Base-by-base conservation (phyloP, 2,113 vertebrate species). In the Sebastes fasciatus region DNA sequence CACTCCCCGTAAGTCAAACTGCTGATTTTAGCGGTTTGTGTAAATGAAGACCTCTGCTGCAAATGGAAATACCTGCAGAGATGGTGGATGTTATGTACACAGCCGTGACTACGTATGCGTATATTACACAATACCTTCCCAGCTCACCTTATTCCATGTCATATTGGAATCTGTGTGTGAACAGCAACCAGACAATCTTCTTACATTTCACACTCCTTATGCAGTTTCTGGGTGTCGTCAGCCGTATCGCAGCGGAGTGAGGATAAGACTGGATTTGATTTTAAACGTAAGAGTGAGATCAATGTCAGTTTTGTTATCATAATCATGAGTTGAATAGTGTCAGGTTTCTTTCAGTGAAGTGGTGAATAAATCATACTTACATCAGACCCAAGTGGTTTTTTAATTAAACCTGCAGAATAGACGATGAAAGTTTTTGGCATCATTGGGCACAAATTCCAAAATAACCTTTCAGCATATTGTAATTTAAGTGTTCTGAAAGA, bases 1-100 rank as follows among this genome's bases (percentile, higher is more conserved):
- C 0, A 5, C 61, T 48, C 46, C 17, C 26, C 61, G 49, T 62
- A 68, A 82, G 60, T 76, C 79, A 80, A 68, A 76, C 74, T 84
- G 73, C 79, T 79, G 75, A 86, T 88, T 85, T 84, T 9, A 80
- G 19, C 2, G 7, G 26, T 63, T 79, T 62, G 73, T 85, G 67
- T 79, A 55, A 85, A 89, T 84, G 79, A 60, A 67, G 64, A 55
- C 34, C 8, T 76, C 34, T 67, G 55, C 52, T 64, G 60, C 79
- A 76, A 84, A 79, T 55, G 68, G 43, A 81, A 79, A 80, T 63
- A 80, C 66, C 45, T 80, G 58, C 69, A 80, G 43, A 70, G 26
- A 54, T 6, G 1, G 8, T 45, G 21, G 67, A 86, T 52, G 79
- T 79, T 84, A 55, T 74, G 9, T 34, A 83, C n/a, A 60, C 17